Percentiles rank a stretch among this genome's conserved stretches.
Evolutionary conservation across 2,113 vertebrate genomes (phyloP).

Genomic region (Bettongia penicillata): DNA sequence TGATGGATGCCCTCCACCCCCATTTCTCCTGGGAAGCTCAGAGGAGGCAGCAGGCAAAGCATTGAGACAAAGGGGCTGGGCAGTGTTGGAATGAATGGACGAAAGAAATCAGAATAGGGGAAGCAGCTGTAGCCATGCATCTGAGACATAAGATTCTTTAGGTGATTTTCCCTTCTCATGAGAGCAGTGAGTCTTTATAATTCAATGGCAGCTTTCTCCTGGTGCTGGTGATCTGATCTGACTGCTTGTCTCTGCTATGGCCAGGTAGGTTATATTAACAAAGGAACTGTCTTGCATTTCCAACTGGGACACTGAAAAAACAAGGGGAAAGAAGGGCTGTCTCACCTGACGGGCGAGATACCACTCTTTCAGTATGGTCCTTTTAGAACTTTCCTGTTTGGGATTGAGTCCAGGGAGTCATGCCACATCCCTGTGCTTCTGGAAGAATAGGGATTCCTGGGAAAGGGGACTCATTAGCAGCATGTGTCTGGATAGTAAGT

Average conservation of each 20-base stretch:
- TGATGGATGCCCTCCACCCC: background rate
- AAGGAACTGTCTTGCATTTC: background rate
- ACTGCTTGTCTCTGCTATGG: background rate
- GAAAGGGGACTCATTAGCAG: background rate
- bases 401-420: background rate
- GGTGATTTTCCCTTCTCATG: background rate
- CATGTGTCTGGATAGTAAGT: background rate
- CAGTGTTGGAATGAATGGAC: background rate
- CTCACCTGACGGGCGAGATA: background rate
- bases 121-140: background rate
- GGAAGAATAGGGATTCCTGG: background rate
- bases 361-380: background rate
- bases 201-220: background rate
- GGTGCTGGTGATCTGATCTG: background rate
- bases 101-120: background rate
- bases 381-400: background rate
- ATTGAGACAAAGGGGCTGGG: background rate
- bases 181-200: background rate
- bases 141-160: background rate
- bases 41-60: background rate
- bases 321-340: background rate
- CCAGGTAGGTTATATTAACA: background rate
- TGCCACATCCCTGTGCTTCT: background rate
- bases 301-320: background rate
- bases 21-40: background rate